Percentiles rank a stretch among this genome's conserved stretches.
phyloP scores from a whole-genome alignment of 1,140 invertebrate species.

The Drosophila pandora region DNA sequence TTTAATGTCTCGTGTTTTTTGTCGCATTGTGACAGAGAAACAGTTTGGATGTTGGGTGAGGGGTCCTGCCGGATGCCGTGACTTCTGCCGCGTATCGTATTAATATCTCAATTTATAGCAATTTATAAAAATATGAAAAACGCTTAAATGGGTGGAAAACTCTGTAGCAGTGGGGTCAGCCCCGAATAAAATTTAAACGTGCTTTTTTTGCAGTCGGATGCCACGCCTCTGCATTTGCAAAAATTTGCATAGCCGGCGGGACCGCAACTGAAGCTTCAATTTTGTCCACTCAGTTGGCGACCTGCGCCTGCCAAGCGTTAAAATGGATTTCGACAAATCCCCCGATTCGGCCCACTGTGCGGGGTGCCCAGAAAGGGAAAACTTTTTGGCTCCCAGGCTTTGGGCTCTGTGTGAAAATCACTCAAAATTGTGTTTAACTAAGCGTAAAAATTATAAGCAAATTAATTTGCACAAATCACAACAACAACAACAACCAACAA shows the following conservation, averaged over 20 bases:
- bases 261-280: slow-evolving; percentile 26
- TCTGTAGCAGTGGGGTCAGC: slow-evolving; percentile 17
- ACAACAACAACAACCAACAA: slow-evolving; percentile 64
- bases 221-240: slow-evolving; percentile 6
- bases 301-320: slow-evolving; percentile 24
- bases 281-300: slow-evolving; percentile 15
- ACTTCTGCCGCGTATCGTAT: slow-evolving; percentile 78
- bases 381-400: slow-evolving; percentile 68
- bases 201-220: slow-evolving; percentile 40
- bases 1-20: slow-evolving; percentile 76
- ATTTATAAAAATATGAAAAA: slow-evolving; percentile 83
- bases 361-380: slow-evolving; percentile 39
- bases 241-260: slow-evolving; percentile 33
- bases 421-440: slow-evolving; percentile 82
- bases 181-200: slow-evolving; percentile 71
- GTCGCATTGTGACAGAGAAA: slow-evolving; percentile 65
- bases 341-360: slow-evolving; percentile 39
- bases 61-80: slow-evolving; percentile 32
- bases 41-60: slow-evolving; percentile 4
- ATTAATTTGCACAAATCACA: slow-evolving; percentile 81
- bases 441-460: slow-evolving; percentile 82
- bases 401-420: slow-evolving; percentile 78
- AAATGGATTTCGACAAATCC: slow-evolving; percentile 12
- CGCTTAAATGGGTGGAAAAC: slow-evolving; percentile 29
- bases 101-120: slow-evolving; percentile 82